phyloP scores from a whole-genome alignment of 2,113 vertebrate species.

The Zapus hudsonius region DNA sequence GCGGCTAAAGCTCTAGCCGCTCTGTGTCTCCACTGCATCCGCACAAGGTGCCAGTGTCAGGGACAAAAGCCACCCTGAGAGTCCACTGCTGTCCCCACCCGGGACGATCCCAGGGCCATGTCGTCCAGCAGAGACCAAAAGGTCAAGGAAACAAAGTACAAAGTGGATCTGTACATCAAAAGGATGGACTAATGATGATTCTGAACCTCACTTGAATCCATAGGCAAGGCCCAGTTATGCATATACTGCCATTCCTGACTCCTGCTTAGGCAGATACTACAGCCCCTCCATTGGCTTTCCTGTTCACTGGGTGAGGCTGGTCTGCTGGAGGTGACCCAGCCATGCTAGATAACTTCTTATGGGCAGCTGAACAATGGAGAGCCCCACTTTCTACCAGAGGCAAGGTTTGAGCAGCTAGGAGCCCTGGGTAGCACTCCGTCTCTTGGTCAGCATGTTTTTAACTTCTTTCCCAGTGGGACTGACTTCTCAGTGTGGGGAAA shows the following conservation, averaged over 20 bases:
- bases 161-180: constrained; percentile 99
- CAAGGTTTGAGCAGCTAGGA: constrained; percentile 98
- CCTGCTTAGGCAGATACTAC: constrained; percentile 99
- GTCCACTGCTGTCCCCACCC: constrained; percentile 55
- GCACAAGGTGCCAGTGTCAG: constrained; percentile 79
- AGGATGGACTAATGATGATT: constrained; percentile 98
- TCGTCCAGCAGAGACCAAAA: constrained; percentile 99
- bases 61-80: constrained; percentile 80
- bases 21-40: constrained; percentile 82
- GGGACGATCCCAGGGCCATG: constrained; percentile 86
- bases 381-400: constrained; percentile 98
- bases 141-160: constrained; percentile 99
- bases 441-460: constrained; percentile 98
- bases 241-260: constrained; percentile 99
- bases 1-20: no score
- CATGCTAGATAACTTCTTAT: constrained; percentile 98
- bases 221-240: constrained; percentile 99
- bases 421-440: constrained; percentile 97
- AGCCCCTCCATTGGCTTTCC: constrained; percentile 99
- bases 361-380: constrained; percentile 99
- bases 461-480: constrained; percentile 98
- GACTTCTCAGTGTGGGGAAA: constrained; percentile 99
- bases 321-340: constrained; percentile 98
- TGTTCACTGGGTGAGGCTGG: constrained; percentile 98
- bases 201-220: constrained; percentile 97